Conservation (phyloP, 2,888 invertebrate genomes). For the Eilema depressum region DNA sequence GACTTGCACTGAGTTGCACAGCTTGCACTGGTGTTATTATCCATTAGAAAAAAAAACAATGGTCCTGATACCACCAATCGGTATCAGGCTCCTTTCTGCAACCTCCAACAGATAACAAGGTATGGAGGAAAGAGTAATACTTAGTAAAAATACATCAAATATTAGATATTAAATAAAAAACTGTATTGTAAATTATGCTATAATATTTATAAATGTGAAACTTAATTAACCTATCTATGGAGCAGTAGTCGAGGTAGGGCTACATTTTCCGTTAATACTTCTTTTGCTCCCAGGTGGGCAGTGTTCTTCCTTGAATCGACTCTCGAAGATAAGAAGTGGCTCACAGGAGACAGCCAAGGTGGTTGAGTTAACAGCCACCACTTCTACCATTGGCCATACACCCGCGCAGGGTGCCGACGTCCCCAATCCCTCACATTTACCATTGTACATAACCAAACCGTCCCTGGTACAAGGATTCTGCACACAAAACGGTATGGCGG, state of each 20-base stretch:
- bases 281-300: constrained; percentile 75
- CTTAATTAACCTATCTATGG: constrained; percentile 15
- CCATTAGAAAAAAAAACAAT: too few species aligned
- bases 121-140: too few species aligned
- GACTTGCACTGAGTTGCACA: too few species aligned
- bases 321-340: constrained; percentile 54
- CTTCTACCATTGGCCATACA: constrained; percentile 64
- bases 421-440: constrained; percentile 78
- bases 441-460: constrained; percentile 77
- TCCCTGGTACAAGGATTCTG: constrained; percentile 88
- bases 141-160: neutral
- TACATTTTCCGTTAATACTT: constrained; percentile 65
- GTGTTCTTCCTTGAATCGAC: constrained; percentile 61
- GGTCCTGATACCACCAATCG: too few species aligned
- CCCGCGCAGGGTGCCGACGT: constrained; percentile 74
- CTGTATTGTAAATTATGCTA: constrained; percentile 1
- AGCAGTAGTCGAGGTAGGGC: constrained; percentile 25
- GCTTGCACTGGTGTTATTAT: too few species aligned
- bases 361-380: constrained; percentile 88
- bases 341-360: constrained; percentile 88
- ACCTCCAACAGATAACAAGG: too few species aligned
- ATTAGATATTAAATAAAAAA: neutral
- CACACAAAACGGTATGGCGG: constrained; percentile 87
- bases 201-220: neutral
- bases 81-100: too few species aligned